phyloP scores from a whole-genome alignment of 1,140 invertebrate genomes.

The Heterodera carotae region DNA sequence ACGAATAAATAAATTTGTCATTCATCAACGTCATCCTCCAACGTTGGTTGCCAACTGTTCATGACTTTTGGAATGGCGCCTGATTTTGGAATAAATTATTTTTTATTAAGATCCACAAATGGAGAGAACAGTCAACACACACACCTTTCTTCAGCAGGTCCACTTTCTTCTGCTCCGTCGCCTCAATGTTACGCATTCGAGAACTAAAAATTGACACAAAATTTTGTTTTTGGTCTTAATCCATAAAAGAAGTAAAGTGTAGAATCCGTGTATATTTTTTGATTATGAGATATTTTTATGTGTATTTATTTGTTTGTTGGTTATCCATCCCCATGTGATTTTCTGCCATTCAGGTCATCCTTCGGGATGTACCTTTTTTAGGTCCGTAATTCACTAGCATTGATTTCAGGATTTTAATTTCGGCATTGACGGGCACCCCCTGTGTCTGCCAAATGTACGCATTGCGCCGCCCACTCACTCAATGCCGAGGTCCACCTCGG shows the following conservation, averaged over 20 bases:
- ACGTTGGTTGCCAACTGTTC: neutral
- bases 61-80: neutral
- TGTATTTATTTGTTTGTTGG: too few species aligned
- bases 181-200: conserved; percentile 61
- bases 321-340: too few species aligned
- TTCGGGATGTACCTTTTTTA: too few species aligned
- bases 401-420: too few species aligned
- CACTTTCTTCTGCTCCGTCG: conserved; percentile 61
- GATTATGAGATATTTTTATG: too few species aligned
- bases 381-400: too few species aligned
- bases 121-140: neutral
- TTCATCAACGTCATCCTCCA: neutral
- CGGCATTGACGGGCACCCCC: too few species aligned
- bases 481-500: conserved; percentile 98
- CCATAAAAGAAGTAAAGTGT: too few species aligned
- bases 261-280: too few species aligned
- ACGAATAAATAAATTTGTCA: neutral
- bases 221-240: too few species aligned
- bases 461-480: conserved; percentile 72
- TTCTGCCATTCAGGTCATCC: too few species aligned
- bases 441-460: too few species aligned
- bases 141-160: conserved; percentile 44
- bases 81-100: neutral
- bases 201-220: conserved; percentile 48
- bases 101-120: neutral